Conservation (phyloP, 2,888 invertebrate genomes). For the Phengaris alcon region DNA sequence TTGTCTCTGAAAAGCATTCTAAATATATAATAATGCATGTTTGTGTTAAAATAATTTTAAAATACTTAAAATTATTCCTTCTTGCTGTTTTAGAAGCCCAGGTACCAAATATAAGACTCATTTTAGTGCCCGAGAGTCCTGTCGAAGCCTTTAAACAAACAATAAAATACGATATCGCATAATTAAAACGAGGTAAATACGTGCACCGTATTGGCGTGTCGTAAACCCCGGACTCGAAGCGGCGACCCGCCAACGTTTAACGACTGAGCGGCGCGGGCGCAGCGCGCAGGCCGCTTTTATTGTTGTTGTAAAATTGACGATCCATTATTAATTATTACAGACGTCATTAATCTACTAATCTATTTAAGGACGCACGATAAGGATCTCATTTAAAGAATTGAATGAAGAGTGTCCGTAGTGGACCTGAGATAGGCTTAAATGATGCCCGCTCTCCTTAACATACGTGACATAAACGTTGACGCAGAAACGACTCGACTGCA, state of each 20-base stretch:
- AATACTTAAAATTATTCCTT: not conserved
- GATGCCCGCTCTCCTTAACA: constrained; percentile 45
- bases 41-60: not conserved
- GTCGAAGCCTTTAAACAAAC: constrained; percentile 10
- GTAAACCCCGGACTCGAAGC: constrained; percentile 72
- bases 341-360: constrained; percentile 80
- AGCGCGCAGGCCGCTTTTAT: constrained; percentile 73
- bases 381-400: constrained; percentile 80
- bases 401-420: constrained; percentile 78
- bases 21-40: no score
- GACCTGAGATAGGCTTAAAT: constrained; percentile 78
- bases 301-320: constrained; percentile 78
- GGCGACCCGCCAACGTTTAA: constrained; percentile 41
- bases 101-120: not conserved
- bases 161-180: constrained; percentile 59
- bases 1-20: no score
- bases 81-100: not conserved
- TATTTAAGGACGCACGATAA: constrained; percentile 78
- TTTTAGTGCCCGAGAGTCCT: not conserved
- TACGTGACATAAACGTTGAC: constrained; percentile 33
- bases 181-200: constrained; percentile 76
- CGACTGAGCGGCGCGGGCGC: constrained; percentile 66
- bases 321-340: constrained; percentile 80
- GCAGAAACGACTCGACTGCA: constrained; percentile 40
- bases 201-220: constrained; percentile 74